Base-by-base conservation (phyloP, 2,113 vertebrate species). In the Odobenus rosmarus region DNA sequence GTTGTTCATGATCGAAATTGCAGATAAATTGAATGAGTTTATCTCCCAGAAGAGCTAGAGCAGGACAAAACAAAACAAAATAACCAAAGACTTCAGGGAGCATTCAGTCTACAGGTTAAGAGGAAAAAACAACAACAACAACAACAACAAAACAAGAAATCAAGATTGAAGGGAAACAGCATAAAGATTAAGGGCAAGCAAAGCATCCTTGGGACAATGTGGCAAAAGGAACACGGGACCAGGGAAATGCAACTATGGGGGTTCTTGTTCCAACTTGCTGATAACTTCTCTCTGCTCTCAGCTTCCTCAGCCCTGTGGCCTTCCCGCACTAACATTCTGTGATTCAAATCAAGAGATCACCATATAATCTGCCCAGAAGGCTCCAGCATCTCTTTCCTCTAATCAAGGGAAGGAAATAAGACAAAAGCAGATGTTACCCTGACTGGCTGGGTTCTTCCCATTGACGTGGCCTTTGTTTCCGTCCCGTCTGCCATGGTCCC, bases 11-110 rank as follows among this genome's bases (percentile, higher is more conserved):
- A 97, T 97, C 55, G 91, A 86, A 89, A 96, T 55, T 59, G 19
- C 88, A 98, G 97, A 97, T 86, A 95, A 95, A 86, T 19, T 23
- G 82, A 96, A 88, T 39, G 76, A 90, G 71, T 59, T 95, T 97
- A 57, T 95, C 93, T 96, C 88, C 91, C 64, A 10, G 21, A 85
- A 93, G 97, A 87, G 61, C 59, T 26, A 80, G 64, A 67, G 24
- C 9, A 82, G 61, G 72, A 72, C n/a, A 67, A 89, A 81, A 59
- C 16, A 57, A 81, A 84, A 88, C 26, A 42, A 94, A 88, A 64
- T 59, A 46, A 71, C 8, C 21, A 15, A 53, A 55, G 82, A 83
- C 57, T 24, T 39, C 10, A 88, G 28, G 31, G 5, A 89, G 42
- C 16, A 31, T 85, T 89, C 4, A 76, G 42, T 24, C 59, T 86